These are phyloP conservation scores for Micromesistius poutassou DNA, from an alignment of 2,797 vertebrate species.

Conservation along the genomic window DNA sequence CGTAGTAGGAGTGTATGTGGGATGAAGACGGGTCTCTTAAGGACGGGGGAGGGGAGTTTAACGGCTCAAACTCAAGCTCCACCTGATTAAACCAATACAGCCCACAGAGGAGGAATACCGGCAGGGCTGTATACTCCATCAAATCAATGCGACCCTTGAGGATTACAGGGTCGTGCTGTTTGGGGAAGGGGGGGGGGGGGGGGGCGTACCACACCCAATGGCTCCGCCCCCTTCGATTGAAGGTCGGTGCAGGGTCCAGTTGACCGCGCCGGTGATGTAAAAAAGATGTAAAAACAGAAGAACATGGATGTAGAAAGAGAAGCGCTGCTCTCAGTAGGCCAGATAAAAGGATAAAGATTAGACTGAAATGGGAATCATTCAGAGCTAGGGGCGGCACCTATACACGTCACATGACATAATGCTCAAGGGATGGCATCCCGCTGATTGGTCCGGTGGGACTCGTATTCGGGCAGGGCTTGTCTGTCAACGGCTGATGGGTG, in stretches of 20 bases:
- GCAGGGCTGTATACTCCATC: constrained; percentile 19
- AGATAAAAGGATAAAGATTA: constrained; percentile 53
- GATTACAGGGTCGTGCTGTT: not conserved
- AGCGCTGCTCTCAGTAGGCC: constrained; percentile 25
- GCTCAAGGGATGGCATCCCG: constrained; percentile 25
- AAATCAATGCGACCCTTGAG: constrained; percentile 37
- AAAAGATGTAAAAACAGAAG: constrained; percentile 12
- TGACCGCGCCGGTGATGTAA: constrained; percentile 20
- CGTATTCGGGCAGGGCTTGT: constrained; percentile 51
- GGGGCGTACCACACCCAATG: not conserved
- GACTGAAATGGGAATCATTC: constrained; percentile 42
- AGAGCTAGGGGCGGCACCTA: constrained; percentile 60
- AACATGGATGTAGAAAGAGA: constrained; percentile 21
- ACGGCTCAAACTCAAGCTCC: constrained; percentile 36
- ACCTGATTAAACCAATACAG: constrained; percentile 51
- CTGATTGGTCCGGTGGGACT: constrained; percentile 27
- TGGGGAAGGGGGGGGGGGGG: not conserved
- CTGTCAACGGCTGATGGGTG: constrained; percentile 76
- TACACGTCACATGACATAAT: constrained; percentile 67
- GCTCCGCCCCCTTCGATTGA: constrained; percentile 17
- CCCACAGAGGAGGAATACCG: not conserved
- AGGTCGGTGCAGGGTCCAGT: constrained; percentile 40
- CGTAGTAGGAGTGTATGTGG: not conserved
- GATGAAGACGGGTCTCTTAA: constrained; percentile 6
- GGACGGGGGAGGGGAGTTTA: constrained; percentile 19